Evolutionary conservation across 2,113 vertebrate genomes (phyloP).

Genomic region (Rhinolophus ferrumequinum): DNA sequence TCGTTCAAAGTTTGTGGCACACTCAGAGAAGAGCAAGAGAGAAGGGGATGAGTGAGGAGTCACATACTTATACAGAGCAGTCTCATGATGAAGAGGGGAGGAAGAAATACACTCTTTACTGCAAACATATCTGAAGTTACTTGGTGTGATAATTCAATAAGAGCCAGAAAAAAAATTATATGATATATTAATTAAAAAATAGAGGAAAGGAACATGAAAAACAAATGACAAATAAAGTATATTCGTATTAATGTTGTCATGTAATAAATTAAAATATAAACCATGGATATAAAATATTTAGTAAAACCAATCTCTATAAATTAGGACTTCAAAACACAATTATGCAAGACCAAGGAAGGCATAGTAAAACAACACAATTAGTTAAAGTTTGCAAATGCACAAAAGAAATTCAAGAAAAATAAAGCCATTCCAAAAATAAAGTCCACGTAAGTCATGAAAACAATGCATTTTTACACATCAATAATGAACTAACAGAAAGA

Average conservation of each 20-base stretch:
- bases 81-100: background rate
- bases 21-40: background rate
- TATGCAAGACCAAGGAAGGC: background rate
- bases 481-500: background rate
- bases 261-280: conserved; percentile 14
- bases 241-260: background rate
- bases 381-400: background rate
- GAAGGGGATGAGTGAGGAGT: background rate
- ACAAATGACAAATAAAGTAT: background rate
- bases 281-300: background rate
- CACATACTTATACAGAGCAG: background rate
- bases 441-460: background rate
- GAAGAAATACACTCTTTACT: background rate
- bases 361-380: background rate
- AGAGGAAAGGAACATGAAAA: background rate
- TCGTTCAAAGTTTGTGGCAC: background rate
- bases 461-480: too few relatives aligned
- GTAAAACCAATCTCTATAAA: conserved; percentile 5
- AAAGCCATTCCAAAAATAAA: background rate
- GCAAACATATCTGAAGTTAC: background rate
- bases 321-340: background rate
- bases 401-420: conserved; percentile 18
- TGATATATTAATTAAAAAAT: background rate
- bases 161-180: background rate
- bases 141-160: background rate